A percentile compares a stretch with the other conserved stretches of the same genome.
These are phyloP conservation scores for Cerceris rybyensis DNA, from an alignment of 2,888 invertebrate species.

Conservation along the genomic window DNA sequence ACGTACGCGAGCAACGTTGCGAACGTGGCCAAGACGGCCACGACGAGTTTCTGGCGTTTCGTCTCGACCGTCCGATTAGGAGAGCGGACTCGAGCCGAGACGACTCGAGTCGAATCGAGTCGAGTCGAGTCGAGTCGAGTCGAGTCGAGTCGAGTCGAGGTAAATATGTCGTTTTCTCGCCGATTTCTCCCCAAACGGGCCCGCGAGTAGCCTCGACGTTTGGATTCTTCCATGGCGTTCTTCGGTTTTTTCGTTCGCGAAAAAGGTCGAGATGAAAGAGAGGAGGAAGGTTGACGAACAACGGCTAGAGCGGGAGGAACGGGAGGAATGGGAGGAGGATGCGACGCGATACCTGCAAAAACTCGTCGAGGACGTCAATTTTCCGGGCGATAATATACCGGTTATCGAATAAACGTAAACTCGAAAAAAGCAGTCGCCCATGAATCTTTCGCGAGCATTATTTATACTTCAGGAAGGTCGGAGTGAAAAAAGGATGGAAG, in stretches of 20 bases:
- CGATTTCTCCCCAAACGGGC: too few relatives aligned
- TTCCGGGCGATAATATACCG: conserved; percentile 4
- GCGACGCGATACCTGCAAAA: neutral
- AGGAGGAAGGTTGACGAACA: neutral
- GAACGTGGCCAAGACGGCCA: neutral
- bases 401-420: neutral
- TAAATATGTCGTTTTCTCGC: neutral
- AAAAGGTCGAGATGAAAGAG: neutral
- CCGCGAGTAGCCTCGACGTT: too few relatives aligned
- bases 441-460: conserved; percentile 10
- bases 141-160: neutral
- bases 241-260: too few relatives aligned
- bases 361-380: conserved; percentile 1
- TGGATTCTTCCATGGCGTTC: too few relatives aligned
- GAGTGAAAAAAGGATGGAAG: neutral
- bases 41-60: neutral
- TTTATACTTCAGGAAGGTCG: conserved; percentile 11
- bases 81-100: neutral
- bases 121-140: neutral
- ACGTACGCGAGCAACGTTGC: conserved; percentile 11
- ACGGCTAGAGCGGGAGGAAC: neutral
- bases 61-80: neutral
- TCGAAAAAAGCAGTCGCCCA: conserved; percentile 16
- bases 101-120: neutral
- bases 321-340: neutral